These are phyloP conservation scores for Cordilura impudica DNA, from an alignment of 2,888 invertebrate genomes.

Conservation along the genomic window DNA sequence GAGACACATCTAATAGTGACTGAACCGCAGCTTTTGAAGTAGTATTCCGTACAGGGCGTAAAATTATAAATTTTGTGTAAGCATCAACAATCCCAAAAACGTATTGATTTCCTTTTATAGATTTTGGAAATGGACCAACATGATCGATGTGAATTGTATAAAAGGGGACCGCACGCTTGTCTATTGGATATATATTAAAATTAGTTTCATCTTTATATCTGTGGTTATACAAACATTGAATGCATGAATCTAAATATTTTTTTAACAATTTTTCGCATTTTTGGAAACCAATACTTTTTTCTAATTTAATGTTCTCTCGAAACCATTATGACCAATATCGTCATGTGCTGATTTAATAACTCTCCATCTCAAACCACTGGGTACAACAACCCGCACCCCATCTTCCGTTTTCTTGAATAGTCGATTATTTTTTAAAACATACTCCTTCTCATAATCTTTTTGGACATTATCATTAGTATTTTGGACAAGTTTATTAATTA, in stretches of 20 bases:
- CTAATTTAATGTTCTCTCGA: slow-evolving; percentile 33
- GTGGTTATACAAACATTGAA: slow-evolving; percentile 54
- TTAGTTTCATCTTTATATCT: slow-evolving; percentile 31
- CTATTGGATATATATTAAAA: slow-evolving; percentile 42
- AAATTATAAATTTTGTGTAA: slow-evolving; percentile 41
- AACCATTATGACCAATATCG: slow-evolving; percentile 46
- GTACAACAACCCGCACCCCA: slow-evolving; percentile 28
- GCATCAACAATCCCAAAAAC: too few relatives aligned
- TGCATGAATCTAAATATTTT: slow-evolving; percentile 50
- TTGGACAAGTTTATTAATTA: too few relatives aligned
- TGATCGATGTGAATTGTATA: too few relatives aligned
- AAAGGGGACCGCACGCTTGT: too few relatives aligned
- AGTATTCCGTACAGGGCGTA: slow-evolving; percentile 45
- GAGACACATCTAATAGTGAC: too few relatives aligned
- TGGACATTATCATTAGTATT: background rate
- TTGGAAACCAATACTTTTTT: too few relatives aligned
- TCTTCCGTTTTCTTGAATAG: slow-evolving; percentile 30
- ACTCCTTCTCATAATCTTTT: too few relatives aligned
- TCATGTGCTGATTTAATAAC: slow-evolving; percentile 45
- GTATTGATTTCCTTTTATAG: too few relatives aligned
- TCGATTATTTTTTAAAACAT: too few relatives aligned
- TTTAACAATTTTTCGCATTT: slow-evolving; percentile 21
- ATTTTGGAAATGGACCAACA: too few relatives aligned
- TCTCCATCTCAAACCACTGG: slow-evolving; percentile 25
- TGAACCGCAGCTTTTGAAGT: slow-evolving; percentile 32